Conservation (phyloP, 1,140 invertebrate species). For the Lordiphosa stackelbergi region DNA sequence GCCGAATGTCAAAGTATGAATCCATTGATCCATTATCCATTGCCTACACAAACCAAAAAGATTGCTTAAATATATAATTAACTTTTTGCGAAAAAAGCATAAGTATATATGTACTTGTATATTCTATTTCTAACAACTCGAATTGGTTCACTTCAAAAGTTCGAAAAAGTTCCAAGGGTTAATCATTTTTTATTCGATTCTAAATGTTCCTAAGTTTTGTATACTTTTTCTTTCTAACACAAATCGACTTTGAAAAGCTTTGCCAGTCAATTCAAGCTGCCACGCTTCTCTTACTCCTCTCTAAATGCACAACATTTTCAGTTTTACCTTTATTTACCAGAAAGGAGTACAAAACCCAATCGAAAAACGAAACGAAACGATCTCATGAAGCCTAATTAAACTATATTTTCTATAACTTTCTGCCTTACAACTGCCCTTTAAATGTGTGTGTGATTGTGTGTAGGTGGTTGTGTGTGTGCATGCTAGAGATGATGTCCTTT, state of each 20-base stretch:
- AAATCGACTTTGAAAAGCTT: conserved; percentile 17
- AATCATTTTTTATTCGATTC: conserved; percentile 40
- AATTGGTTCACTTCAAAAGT: conserved; percentile 27
- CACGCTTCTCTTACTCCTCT: conserved; percentile 24
- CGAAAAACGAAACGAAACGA: no score
- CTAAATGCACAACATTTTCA: conserved; percentile 3
- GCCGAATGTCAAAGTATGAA: conserved; percentile 78
- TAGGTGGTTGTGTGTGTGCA: conserved; percentile 33
- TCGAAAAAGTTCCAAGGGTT: conserved; percentile 20
- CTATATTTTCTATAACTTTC: no score
- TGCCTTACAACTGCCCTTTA: conserved; percentile 13
- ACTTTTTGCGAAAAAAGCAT: conserved; percentile 48
- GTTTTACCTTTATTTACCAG: no score
- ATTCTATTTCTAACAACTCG: conserved; percentile 50
- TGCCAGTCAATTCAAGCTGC: conserved; percentile 16
- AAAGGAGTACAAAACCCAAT: no score
- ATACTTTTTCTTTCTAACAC: conserved; percentile 23
- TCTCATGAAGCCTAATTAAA: no score
- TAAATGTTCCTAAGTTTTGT: conserved; percentile 50
- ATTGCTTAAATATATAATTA: conserved; percentile 57
- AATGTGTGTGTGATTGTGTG: conserved; percentile 33
- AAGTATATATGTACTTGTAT: conserved; percentile 52
- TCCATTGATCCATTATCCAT: conserved; percentile 54
- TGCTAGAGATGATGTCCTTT: conserved; percentile 5
- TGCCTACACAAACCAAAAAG: conserved; percentile 29